Percentiles rank a stretch among this genome's conserved stretches.
Conservation (phyloP, 2,113 vertebrate species). For the Mastomys natalensis region DNA sequence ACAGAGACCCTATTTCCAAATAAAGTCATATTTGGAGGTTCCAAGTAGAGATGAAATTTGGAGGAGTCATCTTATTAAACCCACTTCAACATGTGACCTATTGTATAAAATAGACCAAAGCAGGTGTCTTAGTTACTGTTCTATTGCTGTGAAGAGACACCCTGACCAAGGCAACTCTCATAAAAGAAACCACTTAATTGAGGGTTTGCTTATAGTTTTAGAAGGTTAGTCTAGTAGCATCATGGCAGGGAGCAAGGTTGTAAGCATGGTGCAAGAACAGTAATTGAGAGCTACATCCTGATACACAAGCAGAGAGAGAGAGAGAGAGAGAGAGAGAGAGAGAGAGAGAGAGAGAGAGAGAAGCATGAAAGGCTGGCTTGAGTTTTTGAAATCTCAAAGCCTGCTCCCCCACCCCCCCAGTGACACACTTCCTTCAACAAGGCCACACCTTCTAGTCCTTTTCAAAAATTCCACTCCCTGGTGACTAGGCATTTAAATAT, state of each 20-base stretch:
- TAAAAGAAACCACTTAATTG: background rate
- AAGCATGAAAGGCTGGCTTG: background rate
- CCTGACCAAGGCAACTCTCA: background rate
- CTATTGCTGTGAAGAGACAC: background rate
- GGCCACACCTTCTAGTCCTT: background rate
- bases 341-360: no score
- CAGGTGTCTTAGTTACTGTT: background rate
- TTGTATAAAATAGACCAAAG: background rate
- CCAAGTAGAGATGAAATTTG: background rate
- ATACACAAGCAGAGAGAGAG: background rate
- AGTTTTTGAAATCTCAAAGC: background rate
- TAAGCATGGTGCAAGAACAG: background rate
- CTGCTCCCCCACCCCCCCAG: background rate
- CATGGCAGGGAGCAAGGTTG: background rate
- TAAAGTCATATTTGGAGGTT: background rate
- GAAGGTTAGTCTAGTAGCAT: background rate
- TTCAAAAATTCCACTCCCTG: background rate
- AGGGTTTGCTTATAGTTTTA: background rate
- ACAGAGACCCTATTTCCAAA: background rate
- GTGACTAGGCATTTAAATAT: background rate
- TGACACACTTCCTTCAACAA: background rate
- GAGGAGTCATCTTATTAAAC: background rate
- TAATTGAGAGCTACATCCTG: background rate
- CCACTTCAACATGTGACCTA: background rate
- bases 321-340: background rate